phyloP scores from a whole-genome alignment of 1,140 invertebrate species.

The Bombyx mandarina region DNA sequence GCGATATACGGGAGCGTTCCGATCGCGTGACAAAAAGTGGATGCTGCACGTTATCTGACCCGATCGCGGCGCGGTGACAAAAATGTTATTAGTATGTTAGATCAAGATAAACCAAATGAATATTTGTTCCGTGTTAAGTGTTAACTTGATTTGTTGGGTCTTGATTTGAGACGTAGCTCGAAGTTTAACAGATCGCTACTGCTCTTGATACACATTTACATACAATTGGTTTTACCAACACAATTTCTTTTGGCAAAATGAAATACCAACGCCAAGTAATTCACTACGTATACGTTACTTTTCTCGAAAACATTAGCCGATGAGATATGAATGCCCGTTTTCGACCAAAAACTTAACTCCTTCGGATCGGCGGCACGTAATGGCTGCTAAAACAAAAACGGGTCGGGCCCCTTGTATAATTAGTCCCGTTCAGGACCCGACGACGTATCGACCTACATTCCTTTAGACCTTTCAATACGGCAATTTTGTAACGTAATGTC shows the following conservation, averaged over 20 bases:
- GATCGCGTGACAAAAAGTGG: slow-evolving; percentile 1
- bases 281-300: too few species aligned
- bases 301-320: too few species aligned
- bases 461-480: slow-evolving; percentile 6
- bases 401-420: slow-evolving; percentile 7
- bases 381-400: slow-evolving; percentile 5
- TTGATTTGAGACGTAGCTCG: too few species aligned
- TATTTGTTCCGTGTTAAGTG: too few species aligned
- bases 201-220: too few species aligned
- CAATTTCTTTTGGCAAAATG: too few species aligned
- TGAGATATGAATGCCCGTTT: background rate
- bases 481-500: background rate
- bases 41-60: too few species aligned
- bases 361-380: slow-evolving; percentile 6
- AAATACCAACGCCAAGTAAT: too few species aligned
- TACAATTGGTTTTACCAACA: too few species aligned
- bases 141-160: background rate
- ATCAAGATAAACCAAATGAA: background rate
- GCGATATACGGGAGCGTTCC: slow-evolving; percentile 7
- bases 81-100: slow-evolving; percentile 4
- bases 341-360: slow-evolving; percentile 7
- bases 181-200: too few species aligned
- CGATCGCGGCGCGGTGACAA: slow-evolving; percentile 4
- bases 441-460: slow-evolving; percentile 1
- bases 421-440: slow-evolving; percentile 5